Conservation (phyloP, 2,113 vertebrate genomes). For the Peucedramus taeniatus region DNA sequence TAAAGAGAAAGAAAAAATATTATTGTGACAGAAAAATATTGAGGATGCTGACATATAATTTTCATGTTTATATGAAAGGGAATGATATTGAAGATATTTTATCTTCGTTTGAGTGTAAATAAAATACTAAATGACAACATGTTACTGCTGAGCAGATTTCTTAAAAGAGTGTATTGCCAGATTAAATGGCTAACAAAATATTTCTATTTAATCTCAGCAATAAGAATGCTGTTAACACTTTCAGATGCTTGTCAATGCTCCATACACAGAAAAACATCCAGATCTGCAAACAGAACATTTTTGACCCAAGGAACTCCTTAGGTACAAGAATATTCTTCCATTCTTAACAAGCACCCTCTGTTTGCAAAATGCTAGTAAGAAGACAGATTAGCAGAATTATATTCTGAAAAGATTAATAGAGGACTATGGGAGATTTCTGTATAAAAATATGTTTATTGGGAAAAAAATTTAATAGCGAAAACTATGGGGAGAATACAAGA, state of each 20-base stretch:
- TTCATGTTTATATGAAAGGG: not conserved
- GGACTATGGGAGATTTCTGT: not conserved
- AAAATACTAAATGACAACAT: not conserved
- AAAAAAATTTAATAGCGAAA: not conserved
- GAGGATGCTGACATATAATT: not conserved
- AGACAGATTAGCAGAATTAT: not conserved
- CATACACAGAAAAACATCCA: not conserved
- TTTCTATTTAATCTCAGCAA: not conserved
- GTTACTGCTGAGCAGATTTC: not conserved
- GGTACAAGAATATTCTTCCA: not conserved
- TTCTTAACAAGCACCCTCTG: not conserved
- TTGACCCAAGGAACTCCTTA: not conserved
- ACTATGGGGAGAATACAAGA: not conserved
- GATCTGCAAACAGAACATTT: not conserved
- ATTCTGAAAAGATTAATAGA: not conserved
- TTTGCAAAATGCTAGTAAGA: not conserved
- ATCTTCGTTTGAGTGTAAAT: not conserved
- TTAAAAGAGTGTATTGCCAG: not conserved
- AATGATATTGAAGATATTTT: not conserved
- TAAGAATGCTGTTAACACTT: not conserved
- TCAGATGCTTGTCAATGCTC: not conserved
- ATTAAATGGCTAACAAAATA: not conserved
- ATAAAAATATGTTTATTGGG: not conserved
- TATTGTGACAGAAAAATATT: not conserved
- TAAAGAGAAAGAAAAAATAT: not conserved